Conservation (phyloP, 1,140 invertebrate genomes). For the Drosophila kepulauana region DNA sequence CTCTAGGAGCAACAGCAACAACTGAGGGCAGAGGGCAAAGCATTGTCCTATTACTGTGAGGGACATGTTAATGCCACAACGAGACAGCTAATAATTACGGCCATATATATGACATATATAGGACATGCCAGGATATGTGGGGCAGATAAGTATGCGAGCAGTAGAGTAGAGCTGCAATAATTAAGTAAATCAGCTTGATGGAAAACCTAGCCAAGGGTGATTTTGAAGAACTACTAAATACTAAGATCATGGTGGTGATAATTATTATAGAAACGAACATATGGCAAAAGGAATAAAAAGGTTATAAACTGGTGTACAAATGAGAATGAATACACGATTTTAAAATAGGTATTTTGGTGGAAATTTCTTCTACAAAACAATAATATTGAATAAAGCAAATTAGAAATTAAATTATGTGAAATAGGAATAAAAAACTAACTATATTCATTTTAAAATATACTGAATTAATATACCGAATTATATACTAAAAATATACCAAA, state of each 20-base stretch:
- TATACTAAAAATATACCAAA: too few species aligned
- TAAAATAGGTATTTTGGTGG: too few species aligned
- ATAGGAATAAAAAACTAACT: too few species aligned
- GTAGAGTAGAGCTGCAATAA: background rate
- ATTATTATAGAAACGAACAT: background rate
- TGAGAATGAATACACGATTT: too few species aligned
- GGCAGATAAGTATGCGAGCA: background rate
- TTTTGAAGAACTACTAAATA: background rate
- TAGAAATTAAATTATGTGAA: too few species aligned
- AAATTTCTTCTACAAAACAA: too few species aligned
- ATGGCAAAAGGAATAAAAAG: background rate
- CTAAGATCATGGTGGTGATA: background rate
- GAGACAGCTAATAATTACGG: conserved; percentile 23
- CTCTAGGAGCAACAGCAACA: background rate
- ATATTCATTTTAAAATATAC: too few species aligned
- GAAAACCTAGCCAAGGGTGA: background rate
- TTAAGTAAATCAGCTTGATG: conserved; percentile 12
- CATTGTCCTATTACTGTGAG: conserved; percentile 11
- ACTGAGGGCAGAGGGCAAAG: background rate
- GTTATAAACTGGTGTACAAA: too few species aligned
- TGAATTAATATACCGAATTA: too few species aligned
- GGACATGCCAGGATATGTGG: background rate
- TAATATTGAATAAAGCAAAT: too few species aligned
- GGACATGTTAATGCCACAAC: conserved; percentile 11
- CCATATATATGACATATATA: background rate